phyloP scores from a whole-genome alignment of 37 sponge, comb jelly and placozoan genomes.

The Ephydatia muelleri region DNA sequence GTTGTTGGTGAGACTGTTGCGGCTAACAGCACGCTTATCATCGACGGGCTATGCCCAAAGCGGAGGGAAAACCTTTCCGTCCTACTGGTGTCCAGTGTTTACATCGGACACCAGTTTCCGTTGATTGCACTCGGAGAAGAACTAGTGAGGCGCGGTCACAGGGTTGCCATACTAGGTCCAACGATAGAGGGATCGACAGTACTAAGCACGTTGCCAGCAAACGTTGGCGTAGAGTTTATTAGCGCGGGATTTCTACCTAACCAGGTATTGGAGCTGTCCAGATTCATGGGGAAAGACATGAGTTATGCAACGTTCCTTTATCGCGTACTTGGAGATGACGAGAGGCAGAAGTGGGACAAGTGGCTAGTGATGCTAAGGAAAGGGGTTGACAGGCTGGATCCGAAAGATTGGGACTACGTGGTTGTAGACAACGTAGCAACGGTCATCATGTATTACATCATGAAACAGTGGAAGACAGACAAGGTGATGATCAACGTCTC shows the following conservation, averaged over 20 bases:
- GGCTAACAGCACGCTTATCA: too few species aligned
- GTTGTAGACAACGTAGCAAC: neutral
- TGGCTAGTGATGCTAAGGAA: neutral
- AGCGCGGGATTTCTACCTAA: too few species aligned
- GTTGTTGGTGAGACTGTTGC: too few species aligned
- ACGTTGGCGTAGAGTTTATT: too few species aligned
- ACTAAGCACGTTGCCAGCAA: too few species aligned
- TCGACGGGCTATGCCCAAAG: too few species aligned
- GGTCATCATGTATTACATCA: neutral
- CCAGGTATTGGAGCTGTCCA: neutral
- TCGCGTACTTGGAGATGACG: too few species aligned
- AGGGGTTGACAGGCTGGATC: neutral
- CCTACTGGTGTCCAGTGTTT: neutral
- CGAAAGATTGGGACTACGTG: constrained; percentile 19
- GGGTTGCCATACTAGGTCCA: constrained; percentile 12
- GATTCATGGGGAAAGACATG: neutral
- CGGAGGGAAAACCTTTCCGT: constrained; percentile 19
- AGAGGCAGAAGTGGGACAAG: too few species aligned
- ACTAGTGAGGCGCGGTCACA: constrained; percentile 9
- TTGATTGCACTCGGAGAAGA: constrained; percentile 18
- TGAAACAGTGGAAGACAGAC: neutral
- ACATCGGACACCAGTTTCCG: constrained; percentile 12
- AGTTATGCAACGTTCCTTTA: too few species aligned
- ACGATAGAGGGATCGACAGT: too few species aligned
- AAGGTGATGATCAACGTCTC: neutral